Evolutionary conservation across 1,140 invertebrate species (phyloP).

Genomic region (Zaprionus taronus): DNA sequence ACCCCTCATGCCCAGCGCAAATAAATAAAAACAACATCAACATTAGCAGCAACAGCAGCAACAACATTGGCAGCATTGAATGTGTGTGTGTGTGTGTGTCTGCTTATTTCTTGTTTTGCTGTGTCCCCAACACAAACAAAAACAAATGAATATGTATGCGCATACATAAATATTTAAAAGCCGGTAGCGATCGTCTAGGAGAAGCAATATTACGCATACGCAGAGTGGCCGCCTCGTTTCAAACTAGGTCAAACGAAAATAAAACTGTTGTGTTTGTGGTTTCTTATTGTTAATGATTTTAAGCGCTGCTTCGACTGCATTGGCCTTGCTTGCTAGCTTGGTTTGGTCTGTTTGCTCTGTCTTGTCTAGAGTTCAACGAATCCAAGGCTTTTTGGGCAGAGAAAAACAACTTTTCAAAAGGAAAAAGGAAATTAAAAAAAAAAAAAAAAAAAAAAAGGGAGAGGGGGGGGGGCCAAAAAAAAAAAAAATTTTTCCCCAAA

Average conservation of each 20-base stretch:
- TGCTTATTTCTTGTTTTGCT: constrained; percentile 15
- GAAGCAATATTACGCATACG: constrained; percentile 63
- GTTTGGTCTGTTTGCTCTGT: neutral
- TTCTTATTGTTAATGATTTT: constrained; percentile 22
- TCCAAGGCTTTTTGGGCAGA: constrained; percentile 19
- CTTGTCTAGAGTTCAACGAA: constrained; percentile 21
- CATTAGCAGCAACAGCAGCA: constrained; percentile 10
- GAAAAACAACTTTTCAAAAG: constrained; percentile 15
- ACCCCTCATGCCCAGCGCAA: constrained; percentile 30
- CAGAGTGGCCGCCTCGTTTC: constrained; percentile 46
- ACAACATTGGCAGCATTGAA: neutral
- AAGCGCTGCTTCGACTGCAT: constrained; percentile 9
- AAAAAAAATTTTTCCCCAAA: too few relatives aligned
- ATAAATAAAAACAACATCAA: constrained; percentile 20
- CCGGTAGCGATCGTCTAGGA: constrained; percentile 60
- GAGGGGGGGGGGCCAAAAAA: too few relatives aligned
- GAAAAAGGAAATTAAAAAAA: too few relatives aligned
- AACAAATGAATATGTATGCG: constrained; percentile 17
- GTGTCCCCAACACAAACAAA: constrained; percentile 13
- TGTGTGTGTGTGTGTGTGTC: neutral
- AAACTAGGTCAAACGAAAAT: constrained; percentile 73
- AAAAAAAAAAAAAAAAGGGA: too few relatives aligned
- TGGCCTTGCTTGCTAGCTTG: constrained; percentile 27
- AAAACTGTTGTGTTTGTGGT: constrained; percentile 43
- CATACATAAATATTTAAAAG: constrained; percentile 68